Base-by-base conservation (phyloP, 2,113 vertebrate genomes). In the Pollachius pollachius region DNA sequence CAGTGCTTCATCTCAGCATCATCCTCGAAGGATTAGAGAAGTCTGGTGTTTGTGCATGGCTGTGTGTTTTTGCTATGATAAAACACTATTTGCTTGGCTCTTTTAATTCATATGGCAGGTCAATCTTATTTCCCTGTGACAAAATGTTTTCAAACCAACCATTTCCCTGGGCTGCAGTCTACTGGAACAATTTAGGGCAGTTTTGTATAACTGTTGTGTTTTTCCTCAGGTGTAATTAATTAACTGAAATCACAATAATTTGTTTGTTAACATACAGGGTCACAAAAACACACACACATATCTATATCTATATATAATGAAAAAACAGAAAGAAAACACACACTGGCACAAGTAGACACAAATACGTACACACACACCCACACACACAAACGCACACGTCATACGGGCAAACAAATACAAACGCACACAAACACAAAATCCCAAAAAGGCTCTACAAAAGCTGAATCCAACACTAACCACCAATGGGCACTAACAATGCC, bases 361-460 rank as follows among this genome's bases (percentile, higher is more conserved):
- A 2, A 48, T 9, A 48, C 12, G 11, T 9, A 9, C 11, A 34
- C 30, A 34, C 30, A 34, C 30, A 34, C 30, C 3, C 30, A 30
- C 30, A 30, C 30, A 30, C 30, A 30, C 30, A 27, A 2, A 27
- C 27, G 4, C 66, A 68, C 67, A 52, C 68, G 41, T 34, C 68
- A 69, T 34, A 62, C 68, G 52, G 30, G 41, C 59, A 69, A 59
- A 69, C 34, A 62, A 30, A 69, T 30, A 69, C 68, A 62, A 57
- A 69, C 34, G 52, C 58, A 69, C 68, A 60, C 57, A 61, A 25
- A 48, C 30, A 17, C 54, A 57, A 16, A n/a, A 17, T 37, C 48
- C 37, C n/a, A 30, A 48, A 19, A 56, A 19, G 54, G 54, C 57
- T 15, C 15, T 27, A 12, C 67, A 37, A n/a, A 68, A 19, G 23